Base-by-base conservation (phyloP, 2,888 invertebrate species). In the Eilema caniola region DNA sequence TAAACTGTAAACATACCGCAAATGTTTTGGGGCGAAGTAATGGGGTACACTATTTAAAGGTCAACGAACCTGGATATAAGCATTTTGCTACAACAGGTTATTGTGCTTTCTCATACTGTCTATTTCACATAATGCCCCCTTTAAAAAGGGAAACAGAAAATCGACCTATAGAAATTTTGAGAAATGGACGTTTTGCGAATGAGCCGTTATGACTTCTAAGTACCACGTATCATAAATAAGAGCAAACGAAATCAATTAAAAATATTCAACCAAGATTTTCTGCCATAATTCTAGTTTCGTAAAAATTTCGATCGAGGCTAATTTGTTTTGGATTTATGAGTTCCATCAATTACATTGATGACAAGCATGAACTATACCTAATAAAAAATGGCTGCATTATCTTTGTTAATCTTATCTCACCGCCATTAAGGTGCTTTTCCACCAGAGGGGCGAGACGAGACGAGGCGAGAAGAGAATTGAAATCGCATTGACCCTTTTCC, bases 41-140 rank as follows among this genome's bases (percentile, higher is more conserved):
- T 41, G 24, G 24, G 24, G 24, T 62, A 24, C 37, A 62, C 37
- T 62, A 24, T 62, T 25, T 62, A 41, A 3, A 62, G 62, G 37
- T 37, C 62, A 62, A 62, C 23, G 41, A 41, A 62, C 62, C 24
- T 3, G 37, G 37, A 16, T 62, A 16, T 25, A 25, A 33, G 1
- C 1, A 33, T 7, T 33, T 1, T 28, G 5, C 5, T 28, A 28
- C 8, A 33, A 33, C 31, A 33, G 47, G 3, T 28, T 28, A 28
- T 28, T 28, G n/a, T 16, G 14, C 4, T 11, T 41, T 5, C 16
- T 7, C 28, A 28, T 28, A 28, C 2, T 47, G 7, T 37, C 11
- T 28, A 1, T 37, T 37, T 37, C 37, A 5, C 37, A 37, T 12
- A 12, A 37, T 37, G 37, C 12, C 37, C 37, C 37, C 37, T 12